Evolutionary conservation across 2,113 vertebrate species (phyloP).

Genomic region (Passer domesticus): DNA sequence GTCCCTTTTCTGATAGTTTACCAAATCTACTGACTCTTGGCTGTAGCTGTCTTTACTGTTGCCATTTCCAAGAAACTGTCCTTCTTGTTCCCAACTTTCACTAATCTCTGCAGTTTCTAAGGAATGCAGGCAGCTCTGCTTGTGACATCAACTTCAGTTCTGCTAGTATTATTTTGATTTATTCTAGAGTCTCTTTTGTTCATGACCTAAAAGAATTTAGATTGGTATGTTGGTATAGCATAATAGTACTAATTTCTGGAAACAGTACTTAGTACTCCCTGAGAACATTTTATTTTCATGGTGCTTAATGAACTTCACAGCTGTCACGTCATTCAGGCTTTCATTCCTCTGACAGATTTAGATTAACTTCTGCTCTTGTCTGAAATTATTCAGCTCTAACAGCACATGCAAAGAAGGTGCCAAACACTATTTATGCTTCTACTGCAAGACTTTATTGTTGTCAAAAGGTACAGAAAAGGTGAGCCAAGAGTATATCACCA

Average conservation of each 20-base stretch:
- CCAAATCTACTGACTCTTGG: not conserved
- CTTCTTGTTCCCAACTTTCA: not conserved
- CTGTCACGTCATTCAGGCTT: not conserved
- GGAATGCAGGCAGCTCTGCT: not conserved
- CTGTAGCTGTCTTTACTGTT: not conserved
- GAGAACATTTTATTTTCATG: not conserved
- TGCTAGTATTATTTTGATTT: not conserved
- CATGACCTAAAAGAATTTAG: not conserved
- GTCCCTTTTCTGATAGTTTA: not conserved
- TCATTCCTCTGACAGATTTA: not conserved
- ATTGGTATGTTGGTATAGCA: not conserved
- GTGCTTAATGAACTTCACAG: not conserved
- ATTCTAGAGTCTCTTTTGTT: not conserved
- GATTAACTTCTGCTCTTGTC: not conserved
- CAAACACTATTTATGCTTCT: not conserved
- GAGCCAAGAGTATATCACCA: not conserved
- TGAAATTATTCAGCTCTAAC: not conserved
- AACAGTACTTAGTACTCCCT: not conserved
- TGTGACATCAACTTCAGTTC: not conserved
- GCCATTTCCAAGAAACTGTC: not conserved
- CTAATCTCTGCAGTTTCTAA: not conserved
- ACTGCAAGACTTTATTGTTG: not conserved
- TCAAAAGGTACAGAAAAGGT: not conserved
- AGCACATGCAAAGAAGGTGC: not conserved
- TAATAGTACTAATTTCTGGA: not conserved